phyloP scores from a whole-genome alignment of 2,113 vertebrate species.

The Brachyistius frenatus region DNA sequence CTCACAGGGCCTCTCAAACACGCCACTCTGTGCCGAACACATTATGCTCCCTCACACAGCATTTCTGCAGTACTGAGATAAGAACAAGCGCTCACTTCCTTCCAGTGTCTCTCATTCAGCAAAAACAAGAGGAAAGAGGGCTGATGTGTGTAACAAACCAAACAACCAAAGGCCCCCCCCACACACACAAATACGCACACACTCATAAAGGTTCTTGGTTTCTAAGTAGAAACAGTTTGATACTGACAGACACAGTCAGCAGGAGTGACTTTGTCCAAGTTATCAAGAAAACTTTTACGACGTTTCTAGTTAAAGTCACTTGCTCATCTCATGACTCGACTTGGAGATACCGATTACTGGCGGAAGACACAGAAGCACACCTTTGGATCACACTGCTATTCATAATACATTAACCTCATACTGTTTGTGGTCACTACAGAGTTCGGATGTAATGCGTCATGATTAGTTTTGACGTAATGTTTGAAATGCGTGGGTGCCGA shows the following conservation, averaged over 20 bases:
- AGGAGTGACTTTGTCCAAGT: neutral
- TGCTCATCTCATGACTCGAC: constrained; percentile 14
- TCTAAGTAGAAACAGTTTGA: constrained; percentile 12
- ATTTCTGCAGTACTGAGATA: constrained; percentile 70
- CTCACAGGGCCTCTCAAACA: constrained; percentile 8
- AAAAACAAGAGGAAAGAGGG: constrained; percentile 46
- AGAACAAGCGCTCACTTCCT: constrained; percentile 75
- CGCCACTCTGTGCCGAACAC: neutral
- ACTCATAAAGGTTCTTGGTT: neutral
- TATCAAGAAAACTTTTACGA: neutral
- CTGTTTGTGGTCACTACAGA: neutral
- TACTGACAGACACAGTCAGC: neutral
- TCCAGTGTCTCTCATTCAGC: constrained; percentile 71
- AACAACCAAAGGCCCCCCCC: neutral
- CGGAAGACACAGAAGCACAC: neutral
- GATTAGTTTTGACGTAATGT: neutral
- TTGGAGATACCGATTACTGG: neutral
- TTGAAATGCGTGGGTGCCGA: neutral
- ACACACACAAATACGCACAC: neutral
- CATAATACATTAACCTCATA: neutral
- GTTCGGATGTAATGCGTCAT: neutral
- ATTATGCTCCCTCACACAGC: constrained; percentile 44
- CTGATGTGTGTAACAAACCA: neutral
- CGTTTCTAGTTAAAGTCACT: constrained; percentile 20
- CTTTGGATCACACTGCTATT: neutral